phyloP scores from a whole-genome alignment of 2,113 vertebrate species.

The Balaeniceps rex region DNA sequence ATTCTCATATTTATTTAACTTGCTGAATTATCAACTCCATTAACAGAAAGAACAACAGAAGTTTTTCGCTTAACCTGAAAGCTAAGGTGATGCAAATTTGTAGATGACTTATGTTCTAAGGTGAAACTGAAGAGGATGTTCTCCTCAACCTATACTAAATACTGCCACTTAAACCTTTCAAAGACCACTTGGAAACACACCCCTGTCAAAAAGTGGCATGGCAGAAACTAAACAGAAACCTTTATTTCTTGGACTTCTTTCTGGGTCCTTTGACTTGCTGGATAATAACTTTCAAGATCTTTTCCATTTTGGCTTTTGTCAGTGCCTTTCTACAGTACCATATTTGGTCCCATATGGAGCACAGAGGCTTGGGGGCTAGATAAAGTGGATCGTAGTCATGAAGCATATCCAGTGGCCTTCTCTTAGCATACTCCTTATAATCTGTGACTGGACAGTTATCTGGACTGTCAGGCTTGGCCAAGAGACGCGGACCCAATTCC shows the following conservation, averaged over 20 bases:
- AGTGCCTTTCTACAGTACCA: constrained; percentile 41
- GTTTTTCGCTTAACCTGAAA: background rate
- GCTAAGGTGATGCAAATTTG: background rate
- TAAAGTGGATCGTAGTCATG: background rate
- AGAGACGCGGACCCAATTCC: background rate
- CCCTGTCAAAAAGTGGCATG: background rate
- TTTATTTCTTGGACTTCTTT: background rate
- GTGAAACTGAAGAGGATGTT: background rate
- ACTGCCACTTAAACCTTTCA: background rate
- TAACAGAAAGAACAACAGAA: background rate
- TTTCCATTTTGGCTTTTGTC: background rate
- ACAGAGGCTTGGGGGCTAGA: background rate
- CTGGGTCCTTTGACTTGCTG: background rate
- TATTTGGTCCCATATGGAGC: background rate
- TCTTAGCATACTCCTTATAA: constrained; percentile 34
- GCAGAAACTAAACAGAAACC: background rate
- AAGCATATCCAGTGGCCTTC: background rate
- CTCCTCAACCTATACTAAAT: background rate
- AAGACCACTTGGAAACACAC: background rate
- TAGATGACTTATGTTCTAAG: background rate
- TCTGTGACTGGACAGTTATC: background rate
- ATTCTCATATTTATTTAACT: background rate
- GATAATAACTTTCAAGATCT: background rate
- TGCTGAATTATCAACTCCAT: background rate
- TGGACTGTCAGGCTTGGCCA: background rate